Conservation (phyloP, 2,888 invertebrate species). For the Caenorhabditis macrosperma region DNA sequence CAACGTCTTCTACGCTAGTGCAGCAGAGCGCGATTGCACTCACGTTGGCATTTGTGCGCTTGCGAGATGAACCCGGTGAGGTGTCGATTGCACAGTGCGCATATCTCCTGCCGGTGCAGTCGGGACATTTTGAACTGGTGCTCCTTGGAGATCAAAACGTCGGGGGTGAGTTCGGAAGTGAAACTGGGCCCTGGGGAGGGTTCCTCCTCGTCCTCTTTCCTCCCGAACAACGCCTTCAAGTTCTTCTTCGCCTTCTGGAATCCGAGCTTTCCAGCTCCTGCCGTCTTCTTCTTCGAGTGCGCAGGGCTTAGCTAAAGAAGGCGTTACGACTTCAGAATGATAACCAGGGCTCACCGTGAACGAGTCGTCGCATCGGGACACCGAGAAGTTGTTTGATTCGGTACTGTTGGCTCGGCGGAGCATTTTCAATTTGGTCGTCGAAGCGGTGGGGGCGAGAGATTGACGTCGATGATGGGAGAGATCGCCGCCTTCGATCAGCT, state of each 20-base stretch:
- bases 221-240: constrained; percentile 80
- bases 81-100: constrained; percentile 88
- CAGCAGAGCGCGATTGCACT: no score
- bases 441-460: constrained; percentile 77
- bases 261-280: constrained; percentile 79
- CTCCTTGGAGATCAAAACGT: constrained; percentile 46
- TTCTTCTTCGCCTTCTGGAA: constrained; percentile 82
- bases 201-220: constrained; percentile 78
- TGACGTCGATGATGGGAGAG: constrained; percentile 73
- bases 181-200: constrained; percentile 61
- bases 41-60: constrained; percentile 83
- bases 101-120: constrained; percentile 89
- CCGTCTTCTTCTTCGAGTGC: constrained; percentile 63
- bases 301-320: constrained; percentile 52
- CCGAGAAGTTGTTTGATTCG: constrained; percentile 69
- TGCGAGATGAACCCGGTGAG: constrained; percentile 85
- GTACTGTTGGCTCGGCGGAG: constrained; percentile 78
- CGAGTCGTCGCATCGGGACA: constrained; percentile 52
- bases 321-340: not conserved
- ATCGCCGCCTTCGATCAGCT: constrained; percentile 73
- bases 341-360: constrained; percentile 44
- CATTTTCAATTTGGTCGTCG: constrained; percentile 76
- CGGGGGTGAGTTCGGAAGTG: constrained; percentile 60
- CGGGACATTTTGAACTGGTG: constrained; percentile 82
- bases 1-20: no score